Evolutionary conservation across 2,113 vertebrate genomes (phyloP).

Genomic region (Chrysemys picta): DNA sequence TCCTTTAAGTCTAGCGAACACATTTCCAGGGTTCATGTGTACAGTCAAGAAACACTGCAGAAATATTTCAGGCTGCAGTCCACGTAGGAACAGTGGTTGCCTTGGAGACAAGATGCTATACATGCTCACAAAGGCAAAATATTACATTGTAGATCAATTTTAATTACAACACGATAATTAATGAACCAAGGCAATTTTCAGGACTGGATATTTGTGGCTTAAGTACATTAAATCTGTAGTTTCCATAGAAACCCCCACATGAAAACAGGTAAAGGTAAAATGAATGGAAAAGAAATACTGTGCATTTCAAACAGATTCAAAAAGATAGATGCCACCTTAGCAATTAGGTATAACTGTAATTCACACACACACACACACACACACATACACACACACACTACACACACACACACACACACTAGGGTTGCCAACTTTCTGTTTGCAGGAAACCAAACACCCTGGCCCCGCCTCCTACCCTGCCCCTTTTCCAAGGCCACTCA

Average conservation of each 20-base stretch:
- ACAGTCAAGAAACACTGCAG: constrained; percentile 47
- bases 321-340: constrained; percentile 16
- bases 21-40: constrained; percentile 33
- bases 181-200: constrained; percentile 57
- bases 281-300: constrained; percentile 33
- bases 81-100: constrained; percentile 49
- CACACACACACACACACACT: too few species aligned
- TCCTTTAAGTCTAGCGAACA: constrained; percentile 51
- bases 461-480: too few species aligned
- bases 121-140: constrained; percentile 30
- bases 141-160: constrained; percentile 45
- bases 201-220: constrained; percentile 35
- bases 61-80: constrained; percentile 43
- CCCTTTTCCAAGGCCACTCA: too few species aligned
- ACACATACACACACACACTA: too few species aligned
- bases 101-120: constrained; percentile 49
- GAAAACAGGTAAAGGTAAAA: constrained; percentile 52
- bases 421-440: too few species aligned
- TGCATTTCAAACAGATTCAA: constrained; percentile 28
- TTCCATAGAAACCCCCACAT: constrained; percentile 58
- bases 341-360: constrained; percentile 32
- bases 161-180: constrained; percentile 71
- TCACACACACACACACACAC: neutral
- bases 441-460: too few species aligned
- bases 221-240: constrained; percentile 53